Evolutionary conservation across 1,140 invertebrate species (phyloP).

Genomic region (Drosophila azteca): DNA sequence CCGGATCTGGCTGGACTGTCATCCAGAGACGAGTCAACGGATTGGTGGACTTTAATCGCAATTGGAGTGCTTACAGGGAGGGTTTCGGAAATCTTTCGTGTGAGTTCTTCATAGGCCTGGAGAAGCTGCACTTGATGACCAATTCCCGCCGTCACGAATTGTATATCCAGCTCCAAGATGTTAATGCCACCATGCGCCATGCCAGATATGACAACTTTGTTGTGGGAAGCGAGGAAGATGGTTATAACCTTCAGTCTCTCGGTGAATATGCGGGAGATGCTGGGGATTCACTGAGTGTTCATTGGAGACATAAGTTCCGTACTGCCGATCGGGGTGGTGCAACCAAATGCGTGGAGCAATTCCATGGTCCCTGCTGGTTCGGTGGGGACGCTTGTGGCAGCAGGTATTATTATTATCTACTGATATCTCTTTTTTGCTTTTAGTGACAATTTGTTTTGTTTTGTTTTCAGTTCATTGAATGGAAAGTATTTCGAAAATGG

Average conservation of each 20-base stretch:
- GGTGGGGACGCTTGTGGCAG: neutral
- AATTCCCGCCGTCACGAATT: no score
- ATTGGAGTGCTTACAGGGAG: no score
- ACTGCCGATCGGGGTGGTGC: neutral
- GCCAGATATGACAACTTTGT: conserved; percentile 21
- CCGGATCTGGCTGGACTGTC: no score
- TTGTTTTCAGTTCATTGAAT: neutral
- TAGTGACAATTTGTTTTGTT: neutral
- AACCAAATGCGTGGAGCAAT: conserved; percentile 1
- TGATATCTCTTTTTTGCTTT: no score
- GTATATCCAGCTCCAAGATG: conserved; percentile 13
- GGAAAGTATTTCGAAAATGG: neutral
- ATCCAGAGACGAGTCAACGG: no score
- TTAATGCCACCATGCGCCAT: conserved; percentile 5
- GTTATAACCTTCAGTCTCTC: conserved; percentile 17
- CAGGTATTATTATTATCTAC: neutral
- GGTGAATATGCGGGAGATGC: conserved; percentile 29
- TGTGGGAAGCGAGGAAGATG: conserved; percentile 12
- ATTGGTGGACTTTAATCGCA: no score
- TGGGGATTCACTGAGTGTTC: conserved; percentile 7
- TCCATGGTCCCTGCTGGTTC: conserved; percentile 40
- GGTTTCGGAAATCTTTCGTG: no score
- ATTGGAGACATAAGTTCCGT: conserved; percentile 5
- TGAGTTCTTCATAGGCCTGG: no score
- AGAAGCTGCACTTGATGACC: no score